Evolutionary conservation across 1,140 invertebrate species (phyloP), one percentile per base, ranked within the genome.

Genomic region (Oryctes rhinoceros): DNA sequence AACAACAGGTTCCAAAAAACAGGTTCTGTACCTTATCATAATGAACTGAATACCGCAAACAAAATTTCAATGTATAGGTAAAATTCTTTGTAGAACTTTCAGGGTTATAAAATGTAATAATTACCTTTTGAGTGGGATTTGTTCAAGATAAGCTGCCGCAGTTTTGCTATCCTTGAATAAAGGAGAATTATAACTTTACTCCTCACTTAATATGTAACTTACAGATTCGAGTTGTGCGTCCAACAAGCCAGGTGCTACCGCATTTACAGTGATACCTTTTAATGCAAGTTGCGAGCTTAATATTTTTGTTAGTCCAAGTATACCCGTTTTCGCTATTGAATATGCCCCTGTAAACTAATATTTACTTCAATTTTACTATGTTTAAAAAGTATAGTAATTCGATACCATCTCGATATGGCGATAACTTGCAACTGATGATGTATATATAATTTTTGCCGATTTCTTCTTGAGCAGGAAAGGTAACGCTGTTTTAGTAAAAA

Each of bases 271-370:
- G 82, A 99, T 98, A 81, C 96, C 95, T 71, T 94, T 93, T 0
- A 85, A 76, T 0, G 92, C 93, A 53, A 96, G 88, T 86, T 96
- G 93, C 81, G 87, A 87, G 24, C 95, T 92, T 18, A 95, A 91
- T 6, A 93, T 93, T 89, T 98, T 98, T 0, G 94, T 95, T 24
- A 99, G 85, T 6, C 96, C 97, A 75, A 99, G 87, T 11, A 99
- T 88, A 24, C 97, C 92, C 5, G 98, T 99, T 90, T 99, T 99
- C 84, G 95, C 98, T 0, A 99, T 93, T 49, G 95, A 96, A 88
- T 99, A 99, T 10, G 95, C 91, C 30, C 96, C 97, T 75, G 99
- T 88, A 53, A 53, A 49, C 77, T 78, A 79, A 59, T 88, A n/a
- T 47, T 20, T 4, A 15, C 6, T 76, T 20, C 47, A 15, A 44